Evolutionary conservation across 2,113 vertebrate genomes (phyloP), one percentile per base, ranked within the genome.

Genomic region (Pavo muticus): DNA sequence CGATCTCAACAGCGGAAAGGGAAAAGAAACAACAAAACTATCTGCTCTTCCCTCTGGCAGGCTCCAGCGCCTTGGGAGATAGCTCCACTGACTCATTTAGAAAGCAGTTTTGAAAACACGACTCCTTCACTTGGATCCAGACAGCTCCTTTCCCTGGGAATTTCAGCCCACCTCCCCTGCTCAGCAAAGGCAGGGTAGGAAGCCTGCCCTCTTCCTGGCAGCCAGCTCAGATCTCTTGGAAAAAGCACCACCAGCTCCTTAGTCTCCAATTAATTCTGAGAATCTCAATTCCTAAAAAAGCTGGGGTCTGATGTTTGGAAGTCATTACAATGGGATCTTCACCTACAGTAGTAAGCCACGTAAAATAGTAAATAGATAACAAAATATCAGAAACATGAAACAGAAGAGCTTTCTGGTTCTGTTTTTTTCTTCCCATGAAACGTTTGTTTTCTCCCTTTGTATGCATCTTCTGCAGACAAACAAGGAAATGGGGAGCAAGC

Each of bases 1-100:
- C 3, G 3, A 71, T 82, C 81, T 91, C 84, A 91, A 61, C 74
- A 87, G 77, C 3, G 2, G 89, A 94, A 93, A 52, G 52, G 72
- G 25, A 47, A 81, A 83, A 87, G 80, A 84, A 5, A 1, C 48
- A 85, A 23, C 68, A 54, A 82, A 88, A 86, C 65, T 93, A 39
- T 92, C 84, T 94, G 68, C 64, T 96, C 52, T 88, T 91, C 64
- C 75, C 76, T 93, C 91, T 88, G 69, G 85, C 87, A 88, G 90
- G 60, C 69, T 91, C 84, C 72, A 44, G 90, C 1, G 60, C 85
- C 90, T 85, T 85, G 91, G 90, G 90, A 94, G 68, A 90, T 1
- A 5, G 32, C 79, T 94, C 75, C 91, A 85, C 90, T 95, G 94
- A 94, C 91, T 97, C 93, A 92, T 77, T 74, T 71, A 47, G 91